A percentile compares a stretch with the other conserved stretches of the same genome.
phyloP scores from a whole-genome alignment of 53 echinoderm and acorn worm species.

The Temnopleurus reevesii region DNA sequence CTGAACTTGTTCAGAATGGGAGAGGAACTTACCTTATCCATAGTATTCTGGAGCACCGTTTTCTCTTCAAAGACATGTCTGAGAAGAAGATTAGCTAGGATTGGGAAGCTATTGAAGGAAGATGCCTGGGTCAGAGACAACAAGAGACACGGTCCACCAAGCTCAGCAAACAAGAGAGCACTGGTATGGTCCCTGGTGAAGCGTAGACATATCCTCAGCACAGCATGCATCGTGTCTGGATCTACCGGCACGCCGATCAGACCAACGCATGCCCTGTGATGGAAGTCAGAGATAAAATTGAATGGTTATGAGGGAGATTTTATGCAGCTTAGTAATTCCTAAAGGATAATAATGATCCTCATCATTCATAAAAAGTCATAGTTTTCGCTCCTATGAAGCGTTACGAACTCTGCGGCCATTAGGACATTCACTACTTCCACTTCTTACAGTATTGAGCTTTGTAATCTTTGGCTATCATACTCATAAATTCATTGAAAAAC shows the following conservation, averaged over 20 bases:
- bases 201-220: conserved; percentile 85
- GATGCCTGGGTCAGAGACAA: conserved; percentile 83
- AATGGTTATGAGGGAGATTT: too few relatives aligned
- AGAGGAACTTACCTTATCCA: conserved; percentile 86
- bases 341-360: too few relatives aligned
- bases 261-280: conserved; percentile 83
- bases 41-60: conserved; percentile 78
- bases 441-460: too few relatives aligned
- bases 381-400: too few relatives aligned
- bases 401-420: too few relatives aligned
- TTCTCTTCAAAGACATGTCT: conserved; percentile 93
- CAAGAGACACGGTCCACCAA: conserved; percentile 86
- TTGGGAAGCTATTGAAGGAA: conserved; percentile 85
- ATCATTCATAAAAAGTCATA: too few relatives aligned
- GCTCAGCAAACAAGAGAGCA: conserved; percentile 90
- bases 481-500: too few relatives aligned
- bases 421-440: too few relatives aligned
- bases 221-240: conserved; percentile 93
- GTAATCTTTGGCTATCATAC: too few relatives aligned
- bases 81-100: conserved; percentile 87
- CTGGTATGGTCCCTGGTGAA: conserved; percentile 88
- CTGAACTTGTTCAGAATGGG: too few relatives aligned
- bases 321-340: too few relatives aligned
- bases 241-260: conserved; percentile 94
- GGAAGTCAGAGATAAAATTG: background rate